These are phyloP conservation scores for Ptilonorhynchus violaceus DNA, from an alignment of 2,113 vertebrate species.

Conservation along the genomic window DNA sequence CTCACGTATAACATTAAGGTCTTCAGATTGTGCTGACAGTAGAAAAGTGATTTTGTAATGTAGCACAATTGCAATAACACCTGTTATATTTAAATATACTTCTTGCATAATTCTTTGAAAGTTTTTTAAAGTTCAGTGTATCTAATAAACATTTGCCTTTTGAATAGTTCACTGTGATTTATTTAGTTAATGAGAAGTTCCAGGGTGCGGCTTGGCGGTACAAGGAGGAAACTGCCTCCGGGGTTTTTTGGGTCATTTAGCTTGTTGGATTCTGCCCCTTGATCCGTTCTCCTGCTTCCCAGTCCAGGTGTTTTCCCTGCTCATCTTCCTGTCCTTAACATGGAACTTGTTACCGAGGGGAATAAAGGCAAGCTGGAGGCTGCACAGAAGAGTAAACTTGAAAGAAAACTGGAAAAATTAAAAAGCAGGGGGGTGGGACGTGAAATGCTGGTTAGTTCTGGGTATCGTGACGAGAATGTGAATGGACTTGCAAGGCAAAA, in stretches of 20 bases:
- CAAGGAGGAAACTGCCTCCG: not conserved
- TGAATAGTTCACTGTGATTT: conserved; percentile 55
- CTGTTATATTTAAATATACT: conserved; percentile 67
- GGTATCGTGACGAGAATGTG: not conserved
- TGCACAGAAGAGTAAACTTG: not conserved
- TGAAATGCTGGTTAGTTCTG: not conserved
- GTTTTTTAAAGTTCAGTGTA: conserved; percentile 64
- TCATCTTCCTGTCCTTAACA: not conserved
- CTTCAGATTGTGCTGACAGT: conserved; percentile 31
- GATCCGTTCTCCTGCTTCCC: not conserved
- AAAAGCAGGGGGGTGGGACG: not conserved
- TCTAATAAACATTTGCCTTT: conserved; percentile 72
- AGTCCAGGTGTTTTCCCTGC: not conserved
- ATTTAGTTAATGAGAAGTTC: not conserved
- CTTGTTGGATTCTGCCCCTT: not conserved
- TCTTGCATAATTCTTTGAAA: conserved; percentile 64
- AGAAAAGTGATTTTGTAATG: conserved; percentile 30
- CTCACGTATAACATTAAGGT: not conserved
- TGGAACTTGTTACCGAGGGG: not conserved
- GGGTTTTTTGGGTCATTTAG: not conserved
- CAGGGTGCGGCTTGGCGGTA: not conserved
- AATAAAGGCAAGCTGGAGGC: not conserved
- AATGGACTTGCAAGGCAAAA: not conserved
- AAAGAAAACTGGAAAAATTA: not conserved
- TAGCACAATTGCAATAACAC: conserved; percentile 52